These are phyloP conservation scores for Acleris literana DNA, from an alignment of 2,888 invertebrate genomes.

Conservation along the genomic window DNA sequence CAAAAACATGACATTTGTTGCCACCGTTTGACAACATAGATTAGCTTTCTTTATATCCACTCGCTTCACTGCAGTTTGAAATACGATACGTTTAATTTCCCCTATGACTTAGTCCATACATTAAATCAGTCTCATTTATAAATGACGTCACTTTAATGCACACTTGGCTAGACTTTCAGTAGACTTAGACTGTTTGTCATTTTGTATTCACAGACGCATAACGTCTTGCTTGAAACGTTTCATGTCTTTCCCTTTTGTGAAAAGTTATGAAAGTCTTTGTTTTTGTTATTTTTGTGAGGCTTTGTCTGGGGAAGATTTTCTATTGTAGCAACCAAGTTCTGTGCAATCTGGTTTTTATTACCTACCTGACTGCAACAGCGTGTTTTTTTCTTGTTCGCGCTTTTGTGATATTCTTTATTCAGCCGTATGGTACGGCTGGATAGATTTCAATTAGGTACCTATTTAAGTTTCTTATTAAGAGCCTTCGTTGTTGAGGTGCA, in stretches of 20 bases:
- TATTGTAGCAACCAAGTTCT: too few relatives aligned
- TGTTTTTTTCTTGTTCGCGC: too few relatives aligned
- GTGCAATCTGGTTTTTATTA: too few relatives aligned
- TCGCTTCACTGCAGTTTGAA: conserved; percentile 36
- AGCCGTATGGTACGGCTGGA: too few relatives aligned
- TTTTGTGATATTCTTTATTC: too few relatives aligned
- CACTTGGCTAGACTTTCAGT: background rate
- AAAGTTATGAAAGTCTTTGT: background rate
- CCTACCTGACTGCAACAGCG: too few relatives aligned
- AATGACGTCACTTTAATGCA: conserved; percentile 12
- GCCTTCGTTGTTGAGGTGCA: too few relatives aligned
- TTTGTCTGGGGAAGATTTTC: background rate
- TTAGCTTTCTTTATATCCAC: conserved; percentile 54
- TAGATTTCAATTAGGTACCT: too few relatives aligned
- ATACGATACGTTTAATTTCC: conserved; percentile 19
- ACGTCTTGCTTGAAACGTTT: background rate
- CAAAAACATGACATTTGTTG: conserved; percentile 40
- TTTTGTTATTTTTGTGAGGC: background rate
- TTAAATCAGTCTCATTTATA: conserved; percentile 7
- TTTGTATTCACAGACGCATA: background rate
- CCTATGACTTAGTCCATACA: conserved; percentile 17
- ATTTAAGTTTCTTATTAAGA: too few relatives aligned
- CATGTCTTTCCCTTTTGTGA: background rate
- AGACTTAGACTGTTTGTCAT: background rate
- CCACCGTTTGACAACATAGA: conserved; percentile 49